A percentile compares a stretch with the other conserved stretches of the same genome.
phyloP scores from a whole-genome alignment of 2,797 vertebrate genomes.

The Clangula hyemalis region DNA sequence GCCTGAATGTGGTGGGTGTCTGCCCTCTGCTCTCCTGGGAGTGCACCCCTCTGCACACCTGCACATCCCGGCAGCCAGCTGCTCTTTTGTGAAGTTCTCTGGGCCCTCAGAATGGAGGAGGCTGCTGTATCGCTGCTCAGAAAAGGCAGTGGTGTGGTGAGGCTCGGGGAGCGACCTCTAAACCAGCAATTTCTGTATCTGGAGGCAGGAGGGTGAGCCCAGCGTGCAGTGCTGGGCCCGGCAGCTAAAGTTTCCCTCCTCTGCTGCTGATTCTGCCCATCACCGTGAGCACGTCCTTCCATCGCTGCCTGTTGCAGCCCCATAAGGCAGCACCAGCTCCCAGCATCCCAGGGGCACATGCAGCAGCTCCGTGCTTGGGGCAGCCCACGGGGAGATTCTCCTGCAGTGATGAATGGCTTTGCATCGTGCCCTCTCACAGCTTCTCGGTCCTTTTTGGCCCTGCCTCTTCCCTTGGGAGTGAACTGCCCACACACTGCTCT shows the following conservation, averaged over 20 bases:
- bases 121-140: neutral
- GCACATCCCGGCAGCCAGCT: accelerated
- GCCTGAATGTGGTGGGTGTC: neutral
- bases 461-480: neutral
- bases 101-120: neutral
- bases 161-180: neutral
- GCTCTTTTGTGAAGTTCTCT: neutral
- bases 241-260: neutral
- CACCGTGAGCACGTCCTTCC: neutral
- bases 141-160: neutral
- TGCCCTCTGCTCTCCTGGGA: accelerated
- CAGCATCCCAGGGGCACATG: neutral
- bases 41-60: too few relatives aligned
- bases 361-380: neutral
- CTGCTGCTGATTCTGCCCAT: neutral
- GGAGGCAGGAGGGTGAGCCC: neutral
- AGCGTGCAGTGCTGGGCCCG: neutral
- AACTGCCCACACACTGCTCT: neutral
- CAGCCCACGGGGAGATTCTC: neutral
- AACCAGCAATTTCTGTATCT: neutral
- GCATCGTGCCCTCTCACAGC: neutral
- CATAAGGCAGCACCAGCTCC: too few relatives aligned
- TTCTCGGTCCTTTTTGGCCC: neutral
- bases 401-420: neutral
- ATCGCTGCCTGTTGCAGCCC: too few relatives aligned